Conservation (phyloP, 2,797 vertebrate species). For the Mus caroli region DNA sequence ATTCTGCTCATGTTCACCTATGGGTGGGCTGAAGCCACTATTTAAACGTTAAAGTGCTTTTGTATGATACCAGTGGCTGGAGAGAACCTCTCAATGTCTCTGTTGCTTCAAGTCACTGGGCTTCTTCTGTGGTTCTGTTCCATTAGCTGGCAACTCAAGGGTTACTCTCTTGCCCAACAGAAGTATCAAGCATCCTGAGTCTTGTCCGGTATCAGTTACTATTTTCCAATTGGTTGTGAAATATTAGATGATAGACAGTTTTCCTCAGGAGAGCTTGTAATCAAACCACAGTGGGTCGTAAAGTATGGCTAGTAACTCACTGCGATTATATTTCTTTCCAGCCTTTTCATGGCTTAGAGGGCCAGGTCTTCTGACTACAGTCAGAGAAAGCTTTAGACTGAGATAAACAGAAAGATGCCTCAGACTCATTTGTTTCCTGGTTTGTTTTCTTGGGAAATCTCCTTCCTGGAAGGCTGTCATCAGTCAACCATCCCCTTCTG, state of each 20-base stretch:
- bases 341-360: not conserved
- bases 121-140: not conserved
- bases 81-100: not conserved
- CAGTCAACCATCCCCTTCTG: not conserved
- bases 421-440: not conserved
- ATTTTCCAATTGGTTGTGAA: not conserved
- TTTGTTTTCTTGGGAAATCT: constrained; percentile 20
- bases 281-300: not conserved
- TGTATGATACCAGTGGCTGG: not conserved
- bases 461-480: not conserved
- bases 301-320: not conserved
- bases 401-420: not conserved
- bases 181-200: not conserved
- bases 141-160: not conserved
- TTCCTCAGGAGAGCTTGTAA: not conserved
- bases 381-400: not conserved
- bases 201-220: not conserved
- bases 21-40: not conserved
- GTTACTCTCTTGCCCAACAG: not conserved
- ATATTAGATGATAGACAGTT: not conserved
- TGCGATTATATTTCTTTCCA: not conserved
- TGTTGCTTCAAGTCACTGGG: not conserved
- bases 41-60: constrained; percentile 32
- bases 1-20: not conserved
- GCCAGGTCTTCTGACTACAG: not conserved